phyloP scores from a whole-genome alignment of 2,888 invertebrate species.

The Nebria salina region DNA sequence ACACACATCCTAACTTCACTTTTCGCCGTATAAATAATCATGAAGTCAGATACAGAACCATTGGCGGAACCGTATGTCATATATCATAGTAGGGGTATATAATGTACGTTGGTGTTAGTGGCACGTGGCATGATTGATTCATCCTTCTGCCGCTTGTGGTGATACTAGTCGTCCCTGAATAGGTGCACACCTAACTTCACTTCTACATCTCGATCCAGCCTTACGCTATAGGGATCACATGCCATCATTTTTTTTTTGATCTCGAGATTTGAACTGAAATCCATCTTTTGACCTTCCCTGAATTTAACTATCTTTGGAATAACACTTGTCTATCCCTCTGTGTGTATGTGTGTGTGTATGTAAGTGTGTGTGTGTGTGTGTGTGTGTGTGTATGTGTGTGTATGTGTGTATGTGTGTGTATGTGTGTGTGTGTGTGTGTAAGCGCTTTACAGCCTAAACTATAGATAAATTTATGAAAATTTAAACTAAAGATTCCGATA shows the following conservation, averaged over 20 bases:
- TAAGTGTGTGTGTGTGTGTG: too few species aligned
- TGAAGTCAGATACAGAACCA: slow-evolving; percentile 41
- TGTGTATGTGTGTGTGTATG: too few species aligned
- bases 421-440: too few species aligned
- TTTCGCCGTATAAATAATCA: slow-evolving; percentile 39
- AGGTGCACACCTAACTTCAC: slow-evolving; percentile 9
- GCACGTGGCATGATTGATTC: slow-evolving; percentile 41
- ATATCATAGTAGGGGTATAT: slow-evolving; percentile 26
- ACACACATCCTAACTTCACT: slow-evolving; percentile 5
- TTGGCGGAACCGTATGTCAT: slow-evolving; percentile 41
- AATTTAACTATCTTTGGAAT: too few species aligned
- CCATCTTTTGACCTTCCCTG: too few species aligned
- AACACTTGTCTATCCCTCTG: too few species aligned
- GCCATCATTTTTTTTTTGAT: not conserved
- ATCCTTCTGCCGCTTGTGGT: slow-evolving; percentile 27
- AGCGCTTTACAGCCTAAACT: too few species aligned
- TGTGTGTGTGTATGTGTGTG: too few species aligned
- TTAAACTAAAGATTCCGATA: too few species aligned
- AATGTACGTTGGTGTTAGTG: slow-evolving; percentile 25
- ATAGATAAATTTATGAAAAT: too few species aligned
- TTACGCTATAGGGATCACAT: not conserved
- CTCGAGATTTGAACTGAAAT: too few species aligned
- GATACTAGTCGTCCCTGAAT: slow-evolving; percentile 9
- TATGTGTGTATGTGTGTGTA: too few species aligned
- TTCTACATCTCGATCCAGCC: not conserved